Evolutionary conservation across 1,140 invertebrate species (phyloP), one percentile per base, ranked within the genome.

Genomic region (Apolygus lucorum): DNA sequence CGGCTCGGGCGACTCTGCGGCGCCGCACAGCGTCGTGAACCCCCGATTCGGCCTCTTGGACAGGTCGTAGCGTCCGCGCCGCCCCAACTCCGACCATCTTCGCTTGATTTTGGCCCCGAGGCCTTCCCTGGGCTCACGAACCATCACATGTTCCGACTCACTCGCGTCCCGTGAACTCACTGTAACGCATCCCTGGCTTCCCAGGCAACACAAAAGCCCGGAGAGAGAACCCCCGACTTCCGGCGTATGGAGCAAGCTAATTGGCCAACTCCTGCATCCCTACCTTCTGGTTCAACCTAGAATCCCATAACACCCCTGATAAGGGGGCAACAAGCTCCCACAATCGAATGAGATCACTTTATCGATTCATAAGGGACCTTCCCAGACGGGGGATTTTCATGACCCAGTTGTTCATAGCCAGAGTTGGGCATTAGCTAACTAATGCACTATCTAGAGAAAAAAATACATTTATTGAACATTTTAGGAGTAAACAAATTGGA

Each of bases 101-200:
- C 63, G 63, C 22, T 64, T 64, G 24, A 64, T 64, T 28, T 64
- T 64, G 25, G 63, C 63, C 2, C 63, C 63, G 63, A 64, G 63
- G 4, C 63, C 63, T 64, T 64, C 63, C 8, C 24, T 24, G 11
- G 13, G 2, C 2, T 64, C 63, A 8, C 63, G 22, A 17, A 14
- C 63, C 63, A 64, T 64, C 63, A 28, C 63, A 62, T 62, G 17
- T 21, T 11, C 8, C 4, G 4, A 42, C 34, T 42, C 54, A 8
- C 54, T 8, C 54, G 11, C 8, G 8, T 59, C 54, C 11, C 54
- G 54, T n/a, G n/a, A n/a, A 24, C 2, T 22, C 28, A 64, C 63
- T 64, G 63, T 64, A 64, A 64, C 63, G 63, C 63, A 64, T 64
- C 63, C 63, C 13, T 64, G 63, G 14, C 27, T 27, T 24, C 28